Conservation (phyloP, 2,888 invertebrate species). For the Cantharis flavilabris region DNA sequence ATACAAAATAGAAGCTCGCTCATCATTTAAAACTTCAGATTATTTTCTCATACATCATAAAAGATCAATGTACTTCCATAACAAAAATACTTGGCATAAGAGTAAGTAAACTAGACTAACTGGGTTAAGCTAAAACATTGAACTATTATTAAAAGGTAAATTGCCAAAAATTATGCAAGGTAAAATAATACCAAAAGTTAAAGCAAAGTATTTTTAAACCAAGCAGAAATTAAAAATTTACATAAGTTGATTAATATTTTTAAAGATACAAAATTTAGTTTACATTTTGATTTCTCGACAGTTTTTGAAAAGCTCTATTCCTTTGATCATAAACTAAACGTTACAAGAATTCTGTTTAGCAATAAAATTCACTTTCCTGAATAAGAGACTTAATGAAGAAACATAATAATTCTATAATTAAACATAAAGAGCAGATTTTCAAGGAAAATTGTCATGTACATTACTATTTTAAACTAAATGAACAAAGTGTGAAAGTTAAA, state of each 20-base stretch:
- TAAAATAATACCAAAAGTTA: background rate
- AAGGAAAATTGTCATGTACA: background rate
- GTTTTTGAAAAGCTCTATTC: background rate
- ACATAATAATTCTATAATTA: background rate
- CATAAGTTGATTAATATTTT: background rate
- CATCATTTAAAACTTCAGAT: background rate
- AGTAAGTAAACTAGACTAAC: constrained; percentile 5
- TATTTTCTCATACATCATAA: background rate
- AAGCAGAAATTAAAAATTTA: background rate
- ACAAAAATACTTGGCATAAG: constrained; percentile 10
- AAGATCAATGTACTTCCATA: constrained; percentile 16
- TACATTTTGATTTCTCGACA: background rate
- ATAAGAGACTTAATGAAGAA: background rate
- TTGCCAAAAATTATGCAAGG: constrained; percentile 1
- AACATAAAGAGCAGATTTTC: background rate
- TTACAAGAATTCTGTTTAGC: background rate
- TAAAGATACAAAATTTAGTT: background rate
- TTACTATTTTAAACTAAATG: background rate
- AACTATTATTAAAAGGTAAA: background rate
- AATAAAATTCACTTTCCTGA: background rate
- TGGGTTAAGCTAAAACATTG: constrained; percentile 7
- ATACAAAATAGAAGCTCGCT: background rate
- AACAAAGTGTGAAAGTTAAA: background rate
- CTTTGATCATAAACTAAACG: background rate
- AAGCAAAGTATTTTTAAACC: background rate